phyloP scores from a whole-genome alignment of 1,140 invertebrate species.

The Teleopsis dalmanni region DNA sequence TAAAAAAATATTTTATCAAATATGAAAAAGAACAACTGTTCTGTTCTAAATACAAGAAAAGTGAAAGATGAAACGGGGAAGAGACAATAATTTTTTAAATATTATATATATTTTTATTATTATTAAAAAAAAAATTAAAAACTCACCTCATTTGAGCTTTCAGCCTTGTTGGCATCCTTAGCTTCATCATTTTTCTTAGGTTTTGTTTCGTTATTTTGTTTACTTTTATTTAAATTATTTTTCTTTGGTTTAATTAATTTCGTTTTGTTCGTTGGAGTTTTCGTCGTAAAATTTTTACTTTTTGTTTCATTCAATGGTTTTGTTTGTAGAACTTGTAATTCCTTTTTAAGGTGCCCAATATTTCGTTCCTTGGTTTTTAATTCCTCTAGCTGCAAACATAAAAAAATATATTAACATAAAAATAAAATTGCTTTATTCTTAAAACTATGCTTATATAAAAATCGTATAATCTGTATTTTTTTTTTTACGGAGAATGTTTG shows the following conservation, averaged over 20 bases:
- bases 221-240: neutral
- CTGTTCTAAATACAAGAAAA: too few species aligned
- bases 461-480: neutral
- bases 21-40: too few species aligned
- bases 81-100: too few species aligned
- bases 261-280: slow-evolving; percentile 27
- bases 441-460: neutral
- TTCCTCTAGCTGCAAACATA: slow-evolving; percentile 51
- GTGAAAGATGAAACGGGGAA: too few species aligned
- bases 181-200: slow-evolving; percentile 13
- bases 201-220: slow-evolving; percentile 5
- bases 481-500: too few species aligned
- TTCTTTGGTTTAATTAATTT: slow-evolving; percentile 14
- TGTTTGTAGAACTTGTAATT: slow-evolving; percentile 38
- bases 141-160: slow-evolving; percentile 42
- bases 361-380: slow-evolving; percentile 55
- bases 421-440: neutral
- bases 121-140: neutral
- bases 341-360: slow-evolving; percentile 50
- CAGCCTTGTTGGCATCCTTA: slow-evolving; percentile 30
- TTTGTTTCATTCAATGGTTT: slow-evolving; percentile 34
- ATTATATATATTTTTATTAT: neutral
- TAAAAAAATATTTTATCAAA: too few species aligned
- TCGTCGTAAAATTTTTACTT: slow-evolving; percentile 39
- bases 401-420: slow-evolving; percentile 4